Evolutionary conservation across 1,140 invertebrate species (phyloP).

Genomic region (Drosophila dunni): DNA sequence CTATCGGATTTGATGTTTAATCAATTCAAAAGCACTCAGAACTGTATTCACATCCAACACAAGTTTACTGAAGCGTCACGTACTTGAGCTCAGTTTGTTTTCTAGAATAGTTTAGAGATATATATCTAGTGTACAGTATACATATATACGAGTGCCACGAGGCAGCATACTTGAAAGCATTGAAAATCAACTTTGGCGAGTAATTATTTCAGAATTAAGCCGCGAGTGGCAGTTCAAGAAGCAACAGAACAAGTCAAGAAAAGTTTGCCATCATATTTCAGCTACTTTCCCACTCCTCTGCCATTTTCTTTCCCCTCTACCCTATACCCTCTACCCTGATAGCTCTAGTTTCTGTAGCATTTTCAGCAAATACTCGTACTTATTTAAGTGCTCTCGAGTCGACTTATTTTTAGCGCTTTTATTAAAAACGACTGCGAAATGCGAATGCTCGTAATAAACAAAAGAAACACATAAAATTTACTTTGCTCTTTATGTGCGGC

Average conservation of each 20-base stretch:
- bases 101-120: neutral
- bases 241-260: conserved; percentile 33
- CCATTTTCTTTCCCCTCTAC: neutral
- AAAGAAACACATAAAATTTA: conserved; percentile 25
- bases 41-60: conserved; percentile 4
- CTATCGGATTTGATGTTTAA: conserved; percentile 60
- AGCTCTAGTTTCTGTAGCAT: conserved; percentile 30
- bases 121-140: too few species aligned
- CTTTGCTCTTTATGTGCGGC: conserved; percentile 20
- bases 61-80: conserved; percentile 59
- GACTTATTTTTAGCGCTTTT: conserved; percentile 36
- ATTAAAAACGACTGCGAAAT: conserved; percentile 23
- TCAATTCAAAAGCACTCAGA: conserved; percentile 43
- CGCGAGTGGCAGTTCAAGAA: conserved; percentile 26
- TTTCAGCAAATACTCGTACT: conserved; percentile 21
- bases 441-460: conserved; percentile 31
- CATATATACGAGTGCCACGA: neutral
- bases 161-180: conserved; percentile 34
- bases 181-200: conserved; percentile 47
- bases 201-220: conserved; percentile 67
- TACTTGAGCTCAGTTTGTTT: conserved; percentile 47
- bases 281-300: too few species aligned
- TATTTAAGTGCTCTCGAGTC: conserved; percentile 33
- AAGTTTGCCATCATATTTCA: conserved; percentile 59
- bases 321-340: neutral